Conservation (phyloP, 1,140 invertebrate species). For the Campoletis sonorensis region DNA sequence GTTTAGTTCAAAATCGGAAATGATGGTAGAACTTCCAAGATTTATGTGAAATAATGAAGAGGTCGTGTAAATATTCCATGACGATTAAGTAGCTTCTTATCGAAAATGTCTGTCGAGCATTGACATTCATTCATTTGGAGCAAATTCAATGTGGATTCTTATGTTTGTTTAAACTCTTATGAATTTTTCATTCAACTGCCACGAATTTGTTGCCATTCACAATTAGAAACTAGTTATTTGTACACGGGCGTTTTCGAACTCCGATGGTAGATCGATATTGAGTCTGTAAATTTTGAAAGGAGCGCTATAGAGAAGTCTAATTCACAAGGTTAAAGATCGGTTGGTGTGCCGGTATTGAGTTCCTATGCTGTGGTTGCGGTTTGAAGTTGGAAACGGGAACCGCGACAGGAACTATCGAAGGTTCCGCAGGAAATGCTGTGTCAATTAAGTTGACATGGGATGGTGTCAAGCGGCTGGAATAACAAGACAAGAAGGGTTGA, state of each 20-base stretch:
- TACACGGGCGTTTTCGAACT: background rate
- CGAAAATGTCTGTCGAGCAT: too few relatives aligned
- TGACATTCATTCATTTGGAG: too few relatives aligned
- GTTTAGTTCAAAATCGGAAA: too few relatives aligned
- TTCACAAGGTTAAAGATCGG: background rate
- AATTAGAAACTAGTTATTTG: background rate
- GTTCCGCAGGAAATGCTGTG: background rate
- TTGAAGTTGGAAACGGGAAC: background rate
- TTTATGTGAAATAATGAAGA: too few relatives aligned
- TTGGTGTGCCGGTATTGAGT: background rate
- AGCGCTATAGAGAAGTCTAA: background rate
- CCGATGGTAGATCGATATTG: background rate
- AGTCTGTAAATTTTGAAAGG: background rate
- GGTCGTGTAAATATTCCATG: too few relatives aligned
- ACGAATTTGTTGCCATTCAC: background rate
- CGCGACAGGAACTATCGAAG: slow-evolving; percentile 3
- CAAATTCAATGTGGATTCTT: too few relatives aligned
- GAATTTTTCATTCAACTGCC: too few relatives aligned
- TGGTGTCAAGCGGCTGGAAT: background rate
- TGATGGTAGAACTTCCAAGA: too few relatives aligned
- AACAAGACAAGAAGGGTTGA: background rate
- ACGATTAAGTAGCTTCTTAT: too few relatives aligned
- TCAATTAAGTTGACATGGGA: background rate
- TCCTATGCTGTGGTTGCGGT: background rate
- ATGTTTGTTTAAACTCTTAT: too few relatives aligned